Evolutionary conservation across 2,888 invertebrate genomes (phyloP).

Genomic region (Scaptomyza parva): DNA sequence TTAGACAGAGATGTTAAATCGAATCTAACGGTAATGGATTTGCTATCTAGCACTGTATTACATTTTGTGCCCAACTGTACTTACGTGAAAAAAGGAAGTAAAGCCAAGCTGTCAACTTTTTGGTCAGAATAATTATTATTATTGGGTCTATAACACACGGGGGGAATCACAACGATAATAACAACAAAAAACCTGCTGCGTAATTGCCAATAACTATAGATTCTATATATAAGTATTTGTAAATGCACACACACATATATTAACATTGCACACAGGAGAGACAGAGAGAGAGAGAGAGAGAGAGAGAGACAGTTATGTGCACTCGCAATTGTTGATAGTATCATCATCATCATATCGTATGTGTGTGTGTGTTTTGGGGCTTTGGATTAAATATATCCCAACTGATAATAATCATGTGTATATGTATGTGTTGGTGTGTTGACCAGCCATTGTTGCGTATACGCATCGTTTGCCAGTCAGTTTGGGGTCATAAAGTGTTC

Average conservation of each 20-base stretch:
- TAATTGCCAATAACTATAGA: constrained; percentile 59
- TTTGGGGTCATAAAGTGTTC: constrained; percentile 52
- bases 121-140: constrained; percentile 26
- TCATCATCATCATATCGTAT: constrained; percentile 24
- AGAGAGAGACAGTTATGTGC: constrained; percentile 58
- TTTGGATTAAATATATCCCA: constrained; percentile 7
- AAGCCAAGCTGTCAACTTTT: constrained; percentile 24
- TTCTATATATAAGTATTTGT: no score
- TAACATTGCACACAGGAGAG: constrained; percentile 27
- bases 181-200: constrained; percentile 25
- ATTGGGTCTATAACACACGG: constrained; percentile 9
- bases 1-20: neutral
- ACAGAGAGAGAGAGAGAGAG: no score
- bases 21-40: no score
- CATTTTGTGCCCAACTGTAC: constrained; percentile 42
- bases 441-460: constrained; percentile 55
- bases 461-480: constrained; percentile 53
- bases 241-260: constrained; percentile 23
- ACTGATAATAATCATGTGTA: constrained; percentile 24
- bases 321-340: constrained; percentile 52
- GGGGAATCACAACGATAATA: neutral
- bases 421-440: constrained; percentile 13
- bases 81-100: neutral
- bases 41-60: neutral
- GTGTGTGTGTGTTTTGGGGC: constrained; percentile 8